These are phyloP conservation scores for Melangyna quadrimaculata DNA, from an alignment of 2,888 invertebrate species.

Conservation along the genomic window DNA sequence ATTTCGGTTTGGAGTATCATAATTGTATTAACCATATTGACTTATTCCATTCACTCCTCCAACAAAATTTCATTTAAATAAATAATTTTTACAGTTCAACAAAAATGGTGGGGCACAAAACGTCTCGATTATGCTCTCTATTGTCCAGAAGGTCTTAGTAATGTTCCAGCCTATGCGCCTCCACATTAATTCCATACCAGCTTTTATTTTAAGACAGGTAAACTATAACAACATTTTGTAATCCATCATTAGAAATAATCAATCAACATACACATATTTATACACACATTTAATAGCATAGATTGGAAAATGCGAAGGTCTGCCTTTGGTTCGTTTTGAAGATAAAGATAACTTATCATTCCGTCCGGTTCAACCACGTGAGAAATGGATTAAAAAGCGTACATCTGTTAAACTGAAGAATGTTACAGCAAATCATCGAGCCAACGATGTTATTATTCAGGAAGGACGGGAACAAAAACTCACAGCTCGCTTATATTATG, in stretches of 20 bases:
- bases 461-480: constrained; percentile 94
- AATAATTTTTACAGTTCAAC: constrained; percentile 85
- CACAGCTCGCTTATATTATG: constrained; percentile 96
- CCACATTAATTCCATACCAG: constrained; percentile 99
- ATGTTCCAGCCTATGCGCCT: constrained; percentile 97
- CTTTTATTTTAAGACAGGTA: constrained; percentile 96
- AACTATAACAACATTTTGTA: too few relatives aligned
- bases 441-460: constrained; percentile 98
- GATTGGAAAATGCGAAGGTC: constrained; percentile 80
- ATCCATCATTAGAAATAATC: too few relatives aligned
- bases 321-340: constrained; percentile 82
- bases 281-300: too few relatives aligned
- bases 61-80: neutral
- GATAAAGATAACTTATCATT: constrained; percentile 90
- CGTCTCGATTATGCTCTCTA: constrained; percentile 98
- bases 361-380: constrained; percentile 94
- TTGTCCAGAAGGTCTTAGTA: constrained; percentile 97
- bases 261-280: too few relatives aligned
- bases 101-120: constrained; percentile 99
- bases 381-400: constrained; percentile 97
- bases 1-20: too few relatives aligned
- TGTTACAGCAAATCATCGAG: constrained; percentile 98
- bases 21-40: too few relatives aligned
- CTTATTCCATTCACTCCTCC: too few relatives aligned
- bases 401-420: constrained; percentile 99